Base-by-base conservation (phyloP, 2,113 vertebrate species). In the Melozone crissalis region DNA sequence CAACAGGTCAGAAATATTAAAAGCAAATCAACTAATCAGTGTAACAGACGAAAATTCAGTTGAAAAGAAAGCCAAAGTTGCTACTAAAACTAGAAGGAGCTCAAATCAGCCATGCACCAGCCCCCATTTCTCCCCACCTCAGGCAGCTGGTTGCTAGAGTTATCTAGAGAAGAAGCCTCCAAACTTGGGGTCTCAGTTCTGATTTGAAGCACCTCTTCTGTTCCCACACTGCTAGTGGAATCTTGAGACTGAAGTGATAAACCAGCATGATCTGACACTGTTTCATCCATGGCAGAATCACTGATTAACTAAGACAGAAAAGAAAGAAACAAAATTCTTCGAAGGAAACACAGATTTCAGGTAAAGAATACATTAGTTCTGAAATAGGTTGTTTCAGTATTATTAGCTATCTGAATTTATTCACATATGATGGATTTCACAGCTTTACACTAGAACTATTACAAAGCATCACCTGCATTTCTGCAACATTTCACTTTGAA, bases 141-240 rank as follows among this genome's bases (percentile, higher is more conserved):
- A 99, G 99, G 99, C 99, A 99, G 98, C 99, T 99, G 99, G 98
- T 98, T 98, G 98, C 98, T 99, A 99, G 98, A 97, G 98, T 98
- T 99, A 98, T 99, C 99, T 98, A 99, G 98, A 98, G 98, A 97
- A 97, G 98, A 97, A 97, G 98, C 98, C 98, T 99, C 99, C 98
- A 98, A 97, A 97, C 97, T 97, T 92, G 99, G 98, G 96, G 98
- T 99, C 97, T 99, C 99, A 90, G 98, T 98, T 96, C 98, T 98
- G 96, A 98, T 98, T 58, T 98, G 98, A 71, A 98, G 97, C 54
- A 98, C 97, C 57, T 99, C 99, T 94, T 99, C 99, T 0, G 98
- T 97, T 58, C 98, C 97, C 93, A 97, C 98, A 87, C 98, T 99
- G 97, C 98, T 98, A 88, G 98, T 97, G n/a, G 98, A 99, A 59